Evolutionary conservation across 30 jellyfish, hydroid and myxozoan species (phyloP).

Genomic region (Aurelia sp.): DNA sequence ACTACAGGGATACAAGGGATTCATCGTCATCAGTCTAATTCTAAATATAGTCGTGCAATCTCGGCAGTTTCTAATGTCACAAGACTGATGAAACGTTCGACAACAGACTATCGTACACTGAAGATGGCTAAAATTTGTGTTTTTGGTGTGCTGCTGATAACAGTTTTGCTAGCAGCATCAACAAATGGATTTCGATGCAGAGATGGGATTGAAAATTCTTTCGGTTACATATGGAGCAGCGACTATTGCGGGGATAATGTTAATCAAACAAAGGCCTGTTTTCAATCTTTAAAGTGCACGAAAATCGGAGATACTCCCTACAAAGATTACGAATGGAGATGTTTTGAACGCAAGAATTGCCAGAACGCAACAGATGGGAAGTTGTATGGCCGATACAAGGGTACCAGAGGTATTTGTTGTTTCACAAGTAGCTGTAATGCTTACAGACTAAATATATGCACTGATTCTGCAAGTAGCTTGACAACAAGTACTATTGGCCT

Average conservation of each 20-base stretch:
- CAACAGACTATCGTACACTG: too few species aligned
- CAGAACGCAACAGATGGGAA: neutral
- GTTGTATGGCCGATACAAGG: neutral
- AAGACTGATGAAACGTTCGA: too few species aligned
- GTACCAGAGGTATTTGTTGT: conserved; percentile 25
- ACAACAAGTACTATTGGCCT: neutral
- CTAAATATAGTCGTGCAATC: too few species aligned
- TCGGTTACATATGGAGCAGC: neutral
- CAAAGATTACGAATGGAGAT: conserved; percentile 20
- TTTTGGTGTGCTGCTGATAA: too few species aligned
- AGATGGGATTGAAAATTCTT: neutral
- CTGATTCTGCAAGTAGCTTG: neutral
- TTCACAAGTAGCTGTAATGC: conserved; percentile 15
- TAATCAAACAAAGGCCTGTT: conserved; percentile 2
- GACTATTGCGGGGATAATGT: too few species aligned
- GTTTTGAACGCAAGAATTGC: conserved; percentile 13
- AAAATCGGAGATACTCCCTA: neutral
- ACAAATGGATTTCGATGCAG: conserved; percentile 2
- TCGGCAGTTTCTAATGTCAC: too few species aligned
- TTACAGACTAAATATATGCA: neutral
- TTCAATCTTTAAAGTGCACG: conserved; percentile 18
- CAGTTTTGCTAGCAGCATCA: too few species aligned
- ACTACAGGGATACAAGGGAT: too few species aligned
- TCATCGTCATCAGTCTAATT: too few species aligned
- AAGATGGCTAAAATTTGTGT: too few species aligned